These are phyloP conservation scores for Rhagonycha lutea DNA, from an alignment of 2,888 invertebrate genomes.

Conservation along the genomic window DNA sequence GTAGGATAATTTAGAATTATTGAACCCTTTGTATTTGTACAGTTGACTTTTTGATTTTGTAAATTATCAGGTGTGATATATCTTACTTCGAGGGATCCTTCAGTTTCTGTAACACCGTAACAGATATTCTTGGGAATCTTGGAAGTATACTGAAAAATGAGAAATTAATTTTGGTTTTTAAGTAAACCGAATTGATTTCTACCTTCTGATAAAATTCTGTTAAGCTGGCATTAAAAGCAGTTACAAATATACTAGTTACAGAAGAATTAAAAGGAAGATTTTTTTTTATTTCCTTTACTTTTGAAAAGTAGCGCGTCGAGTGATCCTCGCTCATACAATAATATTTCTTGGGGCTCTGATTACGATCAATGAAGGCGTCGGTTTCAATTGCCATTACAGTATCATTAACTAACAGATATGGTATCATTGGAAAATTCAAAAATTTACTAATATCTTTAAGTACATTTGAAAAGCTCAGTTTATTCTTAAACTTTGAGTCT, in stretches of 20 bases:
- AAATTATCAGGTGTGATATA: background rate
- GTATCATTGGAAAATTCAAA: background rate
- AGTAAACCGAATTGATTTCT: too few relatives aligned
- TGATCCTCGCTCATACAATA: background rate
- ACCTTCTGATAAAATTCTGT: background rate
- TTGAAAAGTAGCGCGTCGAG: background rate
- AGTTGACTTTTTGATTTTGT: background rate
- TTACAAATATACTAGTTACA: too few relatives aligned
- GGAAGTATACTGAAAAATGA: background rate
- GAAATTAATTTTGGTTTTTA: background rate
- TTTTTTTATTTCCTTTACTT: background rate
- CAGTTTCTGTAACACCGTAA: background rate
- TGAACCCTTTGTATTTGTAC: background rate
- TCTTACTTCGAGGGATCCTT: background rate
- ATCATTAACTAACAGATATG: background rate
- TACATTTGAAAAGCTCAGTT: background rate
- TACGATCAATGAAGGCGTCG: background rate
- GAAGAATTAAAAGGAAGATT: too few relatives aligned
- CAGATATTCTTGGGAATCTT: background rate
- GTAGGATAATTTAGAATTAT: background rate
- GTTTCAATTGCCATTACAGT: background rate
- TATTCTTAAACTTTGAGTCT: background rate
- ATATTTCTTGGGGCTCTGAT: background rate
- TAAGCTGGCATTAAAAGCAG: background rate
- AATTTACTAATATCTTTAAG: background rate